Evolutionary conservation across 1,140 invertebrate species (phyloP), one percentile per base, ranked within the genome.

Genomic region (Bombus superbus): DNA sequence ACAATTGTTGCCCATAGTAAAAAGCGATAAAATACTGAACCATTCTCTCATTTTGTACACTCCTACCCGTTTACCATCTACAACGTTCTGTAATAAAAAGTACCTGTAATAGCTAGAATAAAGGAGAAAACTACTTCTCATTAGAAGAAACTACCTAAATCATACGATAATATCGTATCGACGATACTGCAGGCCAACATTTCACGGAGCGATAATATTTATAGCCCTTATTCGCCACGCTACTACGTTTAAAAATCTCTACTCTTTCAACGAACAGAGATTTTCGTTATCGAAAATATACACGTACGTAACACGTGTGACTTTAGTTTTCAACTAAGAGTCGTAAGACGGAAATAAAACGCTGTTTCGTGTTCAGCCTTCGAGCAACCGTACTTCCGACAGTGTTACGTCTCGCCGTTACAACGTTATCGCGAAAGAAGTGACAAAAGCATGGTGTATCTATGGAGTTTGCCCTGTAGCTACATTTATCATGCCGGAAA

Each of bases 131-230:
- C 22, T 38, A 38, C 22, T 32, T 66, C n/a, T 32, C n/a, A 66
- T 66, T 66, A 66, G n/a, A 66, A 66, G n/a, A 66, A 66, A 66
- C n/a, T 32, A 66, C 15, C 62, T 35, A 68, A 35, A 68, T 68
- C 18, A 35, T 11, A 10, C 6, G 66, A 22, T 68, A 68, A 68
- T 28, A 28, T 28, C 6, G 6, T 66, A 35, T 38, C 32, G 66
- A 40, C 68, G 40, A 71, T 28, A 15, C 6, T 22, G 38, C 3
- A 71, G 38, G 22, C 22, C 10, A 69, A 40, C 10, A 13, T 40
- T 40, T 71, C 40, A 28, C 2, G 35, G 28, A 71, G 25, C 68
- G 38, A 71, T 71, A 71, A 71, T 40, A 71, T 71, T 40, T 71
- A 71, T 71, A 71, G 10, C 11, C 3, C 10, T 4, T 22, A 28